phyloP scores from a whole-genome alignment of 2,888 invertebrate species.

The Amblyjoppa fuscipennis region DNA sequence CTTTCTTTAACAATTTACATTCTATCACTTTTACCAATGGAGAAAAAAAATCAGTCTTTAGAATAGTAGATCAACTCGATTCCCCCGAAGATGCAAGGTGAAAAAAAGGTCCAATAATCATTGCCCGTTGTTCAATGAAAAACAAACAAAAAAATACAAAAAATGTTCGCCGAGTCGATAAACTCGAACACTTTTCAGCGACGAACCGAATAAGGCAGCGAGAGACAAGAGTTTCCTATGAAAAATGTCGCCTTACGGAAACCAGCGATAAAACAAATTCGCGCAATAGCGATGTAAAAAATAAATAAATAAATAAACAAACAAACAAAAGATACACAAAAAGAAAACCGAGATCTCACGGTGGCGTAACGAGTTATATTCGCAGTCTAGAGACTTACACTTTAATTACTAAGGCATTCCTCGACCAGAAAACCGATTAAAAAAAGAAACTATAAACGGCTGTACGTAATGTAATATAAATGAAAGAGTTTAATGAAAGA shows the following conservation, averaged over 20 bases:
- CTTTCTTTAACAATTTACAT: constrained; percentile 39
- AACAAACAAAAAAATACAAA: constrained; percentile 6
- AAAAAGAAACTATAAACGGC: constrained; percentile 76
- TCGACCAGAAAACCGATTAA: constrained; percentile 76
- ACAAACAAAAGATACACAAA: constrained; percentile 32
- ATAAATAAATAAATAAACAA: not conserved
- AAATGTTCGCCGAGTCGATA: constrained; percentile 23
- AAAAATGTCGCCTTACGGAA: constrained; percentile 38
- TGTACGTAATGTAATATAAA: constrained; percentile 82
- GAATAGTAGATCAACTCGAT: constrained; percentile 47
- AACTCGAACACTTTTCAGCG: constrained; percentile 46
- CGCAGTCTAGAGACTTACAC: constrained; percentile 60
- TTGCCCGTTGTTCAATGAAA: constrained; percentile 55
- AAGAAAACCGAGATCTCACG: constrained; percentile 26
- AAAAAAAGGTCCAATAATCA: constrained; percentile 63
- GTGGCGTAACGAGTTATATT: constrained; percentile 57
- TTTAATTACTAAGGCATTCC: constrained; percentile 72
- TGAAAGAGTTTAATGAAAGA: constrained; percentile 70
- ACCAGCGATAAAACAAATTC: constrained; percentile 26
- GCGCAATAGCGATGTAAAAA: constrained; percentile 20
- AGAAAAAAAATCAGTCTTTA: constrained; percentile 26
- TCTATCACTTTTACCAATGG: constrained; percentile 22
- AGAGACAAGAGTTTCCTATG: constrained; percentile 26
- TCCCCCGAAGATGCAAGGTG: constrained; percentile 40
- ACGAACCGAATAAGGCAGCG: constrained; percentile 13